Evolutionary conservation across 2,113 vertebrate genomes (phyloP), one percentile per base, ranked within the genome.

Genomic region (Periophthalmodon schlosseri): DNA sequence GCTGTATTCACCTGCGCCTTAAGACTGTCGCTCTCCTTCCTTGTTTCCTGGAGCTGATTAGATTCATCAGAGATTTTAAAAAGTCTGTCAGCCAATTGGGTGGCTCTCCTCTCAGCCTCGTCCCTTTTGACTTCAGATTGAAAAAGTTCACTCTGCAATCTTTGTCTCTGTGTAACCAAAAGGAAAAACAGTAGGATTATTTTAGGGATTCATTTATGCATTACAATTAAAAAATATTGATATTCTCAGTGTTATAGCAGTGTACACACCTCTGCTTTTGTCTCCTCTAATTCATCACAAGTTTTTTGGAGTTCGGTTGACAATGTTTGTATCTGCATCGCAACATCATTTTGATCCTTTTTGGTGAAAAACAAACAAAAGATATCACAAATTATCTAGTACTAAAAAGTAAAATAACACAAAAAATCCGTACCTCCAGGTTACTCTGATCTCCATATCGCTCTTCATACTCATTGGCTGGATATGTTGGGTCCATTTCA

Each of bases 91-190:
- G 75, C 71, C 65, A 83, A 74, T 16, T 79, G 82, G 8, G n/a
- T 8, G 5, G 76, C 77, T 14, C 74, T 21, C 63, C 47, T 88
- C 72, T 88, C 90, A 10, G 66, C 76, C 77, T 94, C 91, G 74
- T 90, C 86, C 0, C 78, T 78, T 33, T 75, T 86, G 23, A 78
- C 69, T 71, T 95, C 93, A 44, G 91, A 87, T 64, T 90, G 87
- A 49, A 78, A 84, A 78, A 94, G 73, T n/a, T 94, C 91, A 73
- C 47, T 75, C 60, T 91, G 87, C 85, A 94, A 83, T 54, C 79
- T 92, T 73, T 90, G 82, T 65, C 75, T 91, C 95, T 95, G 74
- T 69, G 58, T 20, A 11, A 2, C 66, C 33, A 74, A 52, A 73
- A 65, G 78, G 11, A 39, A 4, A 23, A 21, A 56, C 18, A 84